Evolutionary conservation across 2,113 vertebrate species (phyloP).

Genomic region (Phrynosoma blainvillii): DNA sequence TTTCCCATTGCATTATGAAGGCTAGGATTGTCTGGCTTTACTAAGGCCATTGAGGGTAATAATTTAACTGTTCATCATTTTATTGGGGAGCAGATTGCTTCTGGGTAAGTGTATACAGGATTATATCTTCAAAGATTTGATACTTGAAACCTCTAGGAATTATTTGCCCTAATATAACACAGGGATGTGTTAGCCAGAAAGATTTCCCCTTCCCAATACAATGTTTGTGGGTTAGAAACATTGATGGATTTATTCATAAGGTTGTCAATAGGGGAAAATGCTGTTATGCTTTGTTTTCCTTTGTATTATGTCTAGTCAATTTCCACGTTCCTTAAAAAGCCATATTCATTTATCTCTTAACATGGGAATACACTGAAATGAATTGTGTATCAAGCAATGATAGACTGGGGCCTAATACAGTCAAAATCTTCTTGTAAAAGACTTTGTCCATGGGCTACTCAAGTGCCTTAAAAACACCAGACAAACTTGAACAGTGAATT

Average conservation of each 20-base stretch:
- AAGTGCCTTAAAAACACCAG: not conserved
- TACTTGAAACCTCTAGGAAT: not conserved
- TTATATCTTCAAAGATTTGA: not conserved
- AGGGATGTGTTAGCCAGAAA: not conserved
- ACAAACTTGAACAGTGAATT: slow-evolving; percentile 23
- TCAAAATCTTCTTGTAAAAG: not conserved
- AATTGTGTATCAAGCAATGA: accelerated
- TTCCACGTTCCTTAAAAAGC: not conserved
- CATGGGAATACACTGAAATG: not conserved
- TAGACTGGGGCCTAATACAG: not conserved
- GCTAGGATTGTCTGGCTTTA: too few relatives aligned
- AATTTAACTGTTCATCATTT: not conserved
- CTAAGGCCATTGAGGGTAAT: too few relatives aligned
- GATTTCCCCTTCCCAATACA: not conserved
- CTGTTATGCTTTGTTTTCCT: not conserved
- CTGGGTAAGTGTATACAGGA: not conserved
- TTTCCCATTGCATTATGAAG: too few relatives aligned
- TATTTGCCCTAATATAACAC: not conserved
- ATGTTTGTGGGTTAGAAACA: not conserved
- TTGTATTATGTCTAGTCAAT: not conserved
- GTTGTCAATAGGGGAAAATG: not conserved
- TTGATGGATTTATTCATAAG: not conserved
- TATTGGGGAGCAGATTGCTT: not conserved
- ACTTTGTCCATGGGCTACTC: not conserved
- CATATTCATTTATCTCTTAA: not conserved